phyloP scores from a whole-genome alignment of 2,888 invertebrate genomes.

The Epistrophe grossulariae region DNA sequence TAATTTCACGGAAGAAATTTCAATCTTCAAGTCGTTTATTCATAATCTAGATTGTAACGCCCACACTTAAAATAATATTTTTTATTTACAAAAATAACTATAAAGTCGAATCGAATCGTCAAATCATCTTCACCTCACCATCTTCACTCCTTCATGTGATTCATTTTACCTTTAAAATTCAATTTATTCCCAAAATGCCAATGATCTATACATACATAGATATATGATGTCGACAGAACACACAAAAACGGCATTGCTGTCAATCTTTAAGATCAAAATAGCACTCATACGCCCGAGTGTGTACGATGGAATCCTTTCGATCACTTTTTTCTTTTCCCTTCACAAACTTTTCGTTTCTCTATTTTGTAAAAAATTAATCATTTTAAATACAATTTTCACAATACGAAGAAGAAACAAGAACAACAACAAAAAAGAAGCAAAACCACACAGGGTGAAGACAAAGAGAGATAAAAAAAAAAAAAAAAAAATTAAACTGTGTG shows the following conservation, averaged over 20 bases:
- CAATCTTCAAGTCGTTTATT: background rate
- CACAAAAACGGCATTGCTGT: conserved; percentile 5
- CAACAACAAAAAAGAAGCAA: background rate
- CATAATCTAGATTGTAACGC: background rate
- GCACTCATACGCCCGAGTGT: conserved; percentile 64
- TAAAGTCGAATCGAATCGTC: background rate
- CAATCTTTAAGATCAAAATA: conserved; percentile 40
- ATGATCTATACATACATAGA: background rate
- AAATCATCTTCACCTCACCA: background rate
- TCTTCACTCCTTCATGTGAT: background rate
- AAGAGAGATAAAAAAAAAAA: background rate
- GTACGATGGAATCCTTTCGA: conserved; percentile 41
- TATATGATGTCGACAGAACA: conserved; percentile 13
- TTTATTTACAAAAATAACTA: conserved; percentile 28
- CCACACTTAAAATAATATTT: conserved; percentile 28
- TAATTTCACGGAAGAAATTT: conserved; percentile 49
- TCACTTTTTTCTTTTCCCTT: background rate
- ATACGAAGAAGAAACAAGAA: conserved; percentile 12
- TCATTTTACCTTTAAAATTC: conserved; percentile 22
- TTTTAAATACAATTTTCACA: conserved; percentile 2
- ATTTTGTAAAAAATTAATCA: conserved; percentile 45
- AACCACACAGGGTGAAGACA: background rate
- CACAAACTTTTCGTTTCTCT: background rate
- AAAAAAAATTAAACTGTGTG: conserved; percentile 22
- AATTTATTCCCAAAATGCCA: conserved; percentile 43